Evolutionary conservation across 2,888 invertebrate species (phyloP).

Genomic region (Chelonus formosanus): DNA sequence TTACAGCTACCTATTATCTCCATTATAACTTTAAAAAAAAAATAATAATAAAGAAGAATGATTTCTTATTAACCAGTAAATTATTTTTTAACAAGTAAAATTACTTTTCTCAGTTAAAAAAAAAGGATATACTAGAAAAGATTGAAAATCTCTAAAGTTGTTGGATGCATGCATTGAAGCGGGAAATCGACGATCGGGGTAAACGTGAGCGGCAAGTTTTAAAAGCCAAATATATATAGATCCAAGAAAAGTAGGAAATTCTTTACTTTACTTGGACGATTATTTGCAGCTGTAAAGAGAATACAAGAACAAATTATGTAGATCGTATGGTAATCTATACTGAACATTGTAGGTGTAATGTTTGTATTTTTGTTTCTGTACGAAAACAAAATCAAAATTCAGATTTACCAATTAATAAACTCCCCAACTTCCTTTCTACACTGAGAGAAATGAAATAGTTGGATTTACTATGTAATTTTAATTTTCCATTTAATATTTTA

Average conservation of each 20-base stretch:
- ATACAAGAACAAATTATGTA: constrained; percentile 52
- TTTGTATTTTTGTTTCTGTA: constrained; percentile 47
- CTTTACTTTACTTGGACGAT: constrained; percentile 39
- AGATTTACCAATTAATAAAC: neutral
- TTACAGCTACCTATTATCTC: no score
- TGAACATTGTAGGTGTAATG: constrained; percentile 50
- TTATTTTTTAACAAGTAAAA: constrained; percentile 3
- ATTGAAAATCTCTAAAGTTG: no score
- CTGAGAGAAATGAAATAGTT: no score
- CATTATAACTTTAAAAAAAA: neutral
- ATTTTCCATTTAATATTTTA: no score
- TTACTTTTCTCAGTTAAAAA: no score
- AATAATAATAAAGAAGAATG: neutral
- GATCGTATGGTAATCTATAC: constrained; percentile 58
- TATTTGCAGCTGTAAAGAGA: constrained; percentile 47
- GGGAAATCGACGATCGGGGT: constrained; percentile 2
- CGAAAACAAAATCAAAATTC: constrained; percentile 16
- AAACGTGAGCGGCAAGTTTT: constrained; percentile 4
- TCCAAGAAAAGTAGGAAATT: constrained; percentile 19
- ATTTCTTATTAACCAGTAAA: no score
- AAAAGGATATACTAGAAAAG: no score
- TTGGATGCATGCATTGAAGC: neutral
- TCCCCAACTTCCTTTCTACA: no score
- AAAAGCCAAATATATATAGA: constrained; percentile 3
- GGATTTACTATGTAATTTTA: no score